Evolutionary conservation across 2,797 vertebrate genomes (phyloP), one percentile per base, ranked within the genome.

Genomic region (Oceanodroma leucorhoa): DNA sequence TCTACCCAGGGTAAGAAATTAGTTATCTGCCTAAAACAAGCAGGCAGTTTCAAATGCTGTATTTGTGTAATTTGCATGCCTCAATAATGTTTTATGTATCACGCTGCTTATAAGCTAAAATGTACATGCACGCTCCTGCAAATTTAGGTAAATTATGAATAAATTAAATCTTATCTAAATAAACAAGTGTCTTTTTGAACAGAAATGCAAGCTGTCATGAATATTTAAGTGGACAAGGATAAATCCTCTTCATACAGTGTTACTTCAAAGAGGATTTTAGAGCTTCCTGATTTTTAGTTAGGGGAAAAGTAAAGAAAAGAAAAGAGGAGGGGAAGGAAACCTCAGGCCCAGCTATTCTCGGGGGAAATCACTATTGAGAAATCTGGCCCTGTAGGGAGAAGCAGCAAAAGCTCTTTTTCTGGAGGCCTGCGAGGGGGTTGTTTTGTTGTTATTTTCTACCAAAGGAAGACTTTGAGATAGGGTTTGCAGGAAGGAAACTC

Each of bases 161-260:
- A 98, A 98, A 98, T 98, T 98, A 98, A 98, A 98, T 98, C 98
- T 98, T 98, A 98, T 98, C 98, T 98, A 98, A 98, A 98, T 98
- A 98, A 98, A 98, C 98, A 98, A 98, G 98, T 98, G 98, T 98
- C 97, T 98, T 98, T 98, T 97, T 97, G 97, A 97, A 97, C 96
- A 97, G 94, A 95, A 97, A 97, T 94, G 97, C 97, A 97, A 98
- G 95, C 96, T 97, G 97, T 95, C 98, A 98, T 98, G 98, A 98
- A 98, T 98, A 98, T 98, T 98, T 98, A 98, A 98, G 97, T 97
- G 97, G 97, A 98, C 96, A 97, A 91, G 96, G 97, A 97, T 96
- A 96, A 98, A 97, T 96, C 96, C 91, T 96, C 96, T 97, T 95
- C 93, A 95, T 82, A 96, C 96, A 95, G 76, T 61, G 72, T 89